Conservation (phyloP, 2,888 invertebrate species). For the Athalia circularis region DNA sequence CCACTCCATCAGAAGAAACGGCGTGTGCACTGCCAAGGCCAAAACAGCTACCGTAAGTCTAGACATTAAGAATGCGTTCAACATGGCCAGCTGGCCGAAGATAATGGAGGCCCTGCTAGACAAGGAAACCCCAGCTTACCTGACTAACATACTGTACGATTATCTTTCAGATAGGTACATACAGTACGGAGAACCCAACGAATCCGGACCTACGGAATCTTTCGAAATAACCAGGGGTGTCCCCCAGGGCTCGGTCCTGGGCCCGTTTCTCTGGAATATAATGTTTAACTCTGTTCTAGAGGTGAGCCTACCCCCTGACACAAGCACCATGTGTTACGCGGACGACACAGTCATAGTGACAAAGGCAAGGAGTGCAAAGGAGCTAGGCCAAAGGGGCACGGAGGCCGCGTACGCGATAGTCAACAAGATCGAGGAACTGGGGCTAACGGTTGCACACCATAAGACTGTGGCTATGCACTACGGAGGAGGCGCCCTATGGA, state of each 20-base stretch:
- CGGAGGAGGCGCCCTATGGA: too few species aligned
- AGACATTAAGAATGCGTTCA: conserved; percentile 55
- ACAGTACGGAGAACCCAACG: conserved; percentile 48
- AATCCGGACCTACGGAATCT: conserved; percentile 13
- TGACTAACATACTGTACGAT: conserved; percentile 49
- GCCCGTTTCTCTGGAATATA: conserved; percentile 50
- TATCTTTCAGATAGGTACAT: conserved; percentile 53
- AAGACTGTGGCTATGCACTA: conserved; percentile 49
- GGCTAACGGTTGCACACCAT: conserved; percentile 50
- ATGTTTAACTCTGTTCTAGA: conserved; percentile 25
- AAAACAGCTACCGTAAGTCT: conserved; percentile 34
- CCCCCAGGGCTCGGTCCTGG: conserved; percentile 51
- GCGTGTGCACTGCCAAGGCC: conserved; percentile 19
- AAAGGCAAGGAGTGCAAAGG: conserved; percentile 45
- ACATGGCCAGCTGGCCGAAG: conserved; percentile 53
- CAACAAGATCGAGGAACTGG: conserved; percentile 42
- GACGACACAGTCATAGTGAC: conserved; percentile 44
- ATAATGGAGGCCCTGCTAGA: conserved; percentile 48
- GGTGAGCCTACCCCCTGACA: conserved; percentile 27
- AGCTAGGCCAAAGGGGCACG: conserved; percentile 21
- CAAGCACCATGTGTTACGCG: conserved; percentile 27
- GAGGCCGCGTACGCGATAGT: conserved; percentile 15
- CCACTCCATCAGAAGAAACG: conserved; percentile 34
- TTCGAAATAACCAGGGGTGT: conserved; percentile 50
- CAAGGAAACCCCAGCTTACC: conserved; percentile 46